These are phyloP conservation scores for Philonicus albiceps DNA, from an alignment of 2,888 invertebrate species.

Conservation along the genomic window DNA sequence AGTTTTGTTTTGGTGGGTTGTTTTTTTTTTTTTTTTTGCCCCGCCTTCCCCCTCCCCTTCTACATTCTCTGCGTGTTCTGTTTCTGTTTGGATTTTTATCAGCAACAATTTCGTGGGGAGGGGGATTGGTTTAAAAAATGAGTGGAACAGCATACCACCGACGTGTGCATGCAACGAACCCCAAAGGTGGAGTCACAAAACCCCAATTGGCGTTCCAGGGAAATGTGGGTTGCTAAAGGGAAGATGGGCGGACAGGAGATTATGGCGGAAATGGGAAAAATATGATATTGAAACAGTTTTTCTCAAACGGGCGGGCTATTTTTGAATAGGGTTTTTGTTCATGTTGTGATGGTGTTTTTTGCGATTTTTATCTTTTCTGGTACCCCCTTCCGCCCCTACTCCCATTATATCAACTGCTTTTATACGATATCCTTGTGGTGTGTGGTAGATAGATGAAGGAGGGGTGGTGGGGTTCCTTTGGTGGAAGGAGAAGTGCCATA, in stretches of 20 bases:
- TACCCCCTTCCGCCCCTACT: background rate
- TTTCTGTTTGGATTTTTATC: conserved; percentile 32
- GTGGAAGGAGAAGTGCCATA: background rate
- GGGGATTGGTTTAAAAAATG: background rate
- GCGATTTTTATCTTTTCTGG: background rate
- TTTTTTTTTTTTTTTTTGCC: background rate
- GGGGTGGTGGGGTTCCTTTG: background rate
- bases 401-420: background rate
- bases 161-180: background rate
- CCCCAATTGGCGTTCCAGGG: background rate
- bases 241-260: background rate
- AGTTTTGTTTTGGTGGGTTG: background rate
- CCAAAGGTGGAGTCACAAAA: background rate
- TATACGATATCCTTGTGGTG: background rate
- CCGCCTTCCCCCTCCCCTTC: no score
- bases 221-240: background rate
- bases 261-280: conserved; percentile 10
- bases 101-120: background rate
- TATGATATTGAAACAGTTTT: conserved; percentile 13
- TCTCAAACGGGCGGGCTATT: background rate
- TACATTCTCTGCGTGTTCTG: background rate
- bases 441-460: background rate
- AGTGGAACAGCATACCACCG: background rate
- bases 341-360: background rate
- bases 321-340: background rate